phyloP scores from a whole-genome alignment of 2,113 vertebrate species.

The Poeciliopsis occidentalis region DNA sequence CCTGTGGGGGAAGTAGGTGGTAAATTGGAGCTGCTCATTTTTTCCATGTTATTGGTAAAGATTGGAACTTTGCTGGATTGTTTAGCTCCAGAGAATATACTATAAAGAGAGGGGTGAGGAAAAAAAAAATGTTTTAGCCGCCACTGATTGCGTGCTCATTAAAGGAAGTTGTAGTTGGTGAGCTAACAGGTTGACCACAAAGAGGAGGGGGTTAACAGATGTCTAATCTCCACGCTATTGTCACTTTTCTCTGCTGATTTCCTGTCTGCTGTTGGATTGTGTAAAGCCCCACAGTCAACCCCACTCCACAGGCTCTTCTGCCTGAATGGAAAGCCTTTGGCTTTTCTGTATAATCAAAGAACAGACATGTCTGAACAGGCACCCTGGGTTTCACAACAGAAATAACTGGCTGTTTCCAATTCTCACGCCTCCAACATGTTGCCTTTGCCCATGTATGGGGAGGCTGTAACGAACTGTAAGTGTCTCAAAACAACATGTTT shows the following conservation, averaged over 20 bases:
- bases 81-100: conserved; percentile 10
- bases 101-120: conserved; percentile 6
- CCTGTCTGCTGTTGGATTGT: conserved; percentile 62
- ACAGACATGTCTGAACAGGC: conserved; percentile 71
- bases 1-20: conserved; percentile 11
- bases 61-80: background rate
- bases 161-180: conserved; percentile 55
- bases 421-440: conserved; percentile 57
- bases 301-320: conserved; percentile 60
- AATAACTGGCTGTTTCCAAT: conserved; percentile 57
- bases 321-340: conserved; percentile 69
- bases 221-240: conserved; percentile 75
- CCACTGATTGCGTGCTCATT: conserved; percentile 35
- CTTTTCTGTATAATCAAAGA: conserved; percentile 55
- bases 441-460: conserved; percentile 49
- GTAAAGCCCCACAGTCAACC: conserved; percentile 56
- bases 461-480: conserved; percentile 28
- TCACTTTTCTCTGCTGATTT: conserved; percentile 63
- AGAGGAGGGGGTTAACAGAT: conserved; percentile 57
- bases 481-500: conserved; percentile 22
- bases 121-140: conserved; percentile 11
- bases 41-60: conserved; percentile 10
- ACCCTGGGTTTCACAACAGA: conserved; percentile 62
- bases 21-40: conserved; percentile 10
- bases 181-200: conserved; percentile 47